Evolutionary conservation across 2,888 invertebrate species (phyloP), one percentile per base, ranked within the genome.

Genomic region (Piscicola geometra): DNA sequence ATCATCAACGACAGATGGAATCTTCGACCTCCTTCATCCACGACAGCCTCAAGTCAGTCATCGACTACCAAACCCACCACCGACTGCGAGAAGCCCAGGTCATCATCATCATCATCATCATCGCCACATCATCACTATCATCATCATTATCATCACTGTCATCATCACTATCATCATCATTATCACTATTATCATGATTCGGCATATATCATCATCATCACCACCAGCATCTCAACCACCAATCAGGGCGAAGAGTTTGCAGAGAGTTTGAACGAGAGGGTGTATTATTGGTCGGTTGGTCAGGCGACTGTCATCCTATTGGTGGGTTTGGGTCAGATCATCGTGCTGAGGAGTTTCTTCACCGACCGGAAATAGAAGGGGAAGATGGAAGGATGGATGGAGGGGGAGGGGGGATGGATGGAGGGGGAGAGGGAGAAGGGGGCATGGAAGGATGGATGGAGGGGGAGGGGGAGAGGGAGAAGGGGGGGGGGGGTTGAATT

Each of bases 41-140:
- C 85, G 93, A 93, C 84, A 90, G 92, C 78, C 87, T 97, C 71
- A 93, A 92, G 82, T 90, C 89, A 79, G 92, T 97, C 75, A 88
- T 94, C 79, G 98, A 99, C 86, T 93, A 92, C 83, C 98, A 99
- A 88, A 99, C 98, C 3, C 97, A 98, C 87, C 96, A 98, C 87
- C 89, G 96, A 77, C 87, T 99, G 78, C 89, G 94, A 74, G 99
- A 99, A 87, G 91, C 97, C 0, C 94, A 72, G 25, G 64, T 64
- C 9, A 12, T 5, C 33, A 30, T 33, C 69, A 68, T 33, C 9
- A 30, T 33, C n/a, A n/a, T n/a, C n/a, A n/a, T n/a, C n/a, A n/a
- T n/a, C n/a, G n/a, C 66, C 18, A 12, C 66, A 66, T 28, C 25
- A 66, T 25, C 66, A 66, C 66, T 9, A 66, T 25, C 15, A 12